Conservation (phyloP, 2,888 invertebrate genomes). For the Sicus ferrugineus region DNA sequence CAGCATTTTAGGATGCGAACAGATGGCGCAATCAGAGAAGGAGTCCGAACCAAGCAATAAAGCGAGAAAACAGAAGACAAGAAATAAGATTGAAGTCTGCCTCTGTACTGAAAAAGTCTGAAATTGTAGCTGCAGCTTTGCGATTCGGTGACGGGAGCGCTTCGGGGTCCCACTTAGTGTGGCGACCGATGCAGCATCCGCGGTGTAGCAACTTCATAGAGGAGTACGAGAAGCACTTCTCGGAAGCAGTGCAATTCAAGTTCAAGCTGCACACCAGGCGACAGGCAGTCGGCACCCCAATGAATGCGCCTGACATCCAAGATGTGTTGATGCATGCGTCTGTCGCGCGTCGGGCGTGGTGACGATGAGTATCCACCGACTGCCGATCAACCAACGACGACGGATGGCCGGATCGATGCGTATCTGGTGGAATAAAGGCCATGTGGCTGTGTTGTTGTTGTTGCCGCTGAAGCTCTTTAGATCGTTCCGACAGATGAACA, state of each 20-base stretch:
- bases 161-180: background rate
- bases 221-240: slow-evolving; percentile 8
- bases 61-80: no score
- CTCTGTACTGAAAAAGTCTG: background rate
- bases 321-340: background rate
- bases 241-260: slow-evolving; percentile 26
- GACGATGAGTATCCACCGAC: slow-evolving; percentile 22
- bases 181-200: background rate
- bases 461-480: slow-evolving; percentile 8
- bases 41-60: background rate
- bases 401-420: slow-evolving; percentile 8
- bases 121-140: background rate
- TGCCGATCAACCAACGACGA: slow-evolving; percentile 15
- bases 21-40: background rate
- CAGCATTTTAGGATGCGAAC: background rate
- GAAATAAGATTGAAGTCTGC: no score
- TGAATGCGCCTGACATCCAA: background rate
- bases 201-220: background rate
- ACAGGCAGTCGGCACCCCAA: background rate
- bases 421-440: background rate
- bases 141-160: background rate
- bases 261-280: background rate
- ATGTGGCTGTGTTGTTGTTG: background rate
- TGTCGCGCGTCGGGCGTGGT: slow-evolving; percentile 7
- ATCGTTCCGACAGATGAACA: slow-evolving; percentile 32